Percentiles rank a stretch among this genome's conserved stretches.
Conservation (phyloP, 2,797 vertebrate species). For the Leptodactylus fallax region DNA sequence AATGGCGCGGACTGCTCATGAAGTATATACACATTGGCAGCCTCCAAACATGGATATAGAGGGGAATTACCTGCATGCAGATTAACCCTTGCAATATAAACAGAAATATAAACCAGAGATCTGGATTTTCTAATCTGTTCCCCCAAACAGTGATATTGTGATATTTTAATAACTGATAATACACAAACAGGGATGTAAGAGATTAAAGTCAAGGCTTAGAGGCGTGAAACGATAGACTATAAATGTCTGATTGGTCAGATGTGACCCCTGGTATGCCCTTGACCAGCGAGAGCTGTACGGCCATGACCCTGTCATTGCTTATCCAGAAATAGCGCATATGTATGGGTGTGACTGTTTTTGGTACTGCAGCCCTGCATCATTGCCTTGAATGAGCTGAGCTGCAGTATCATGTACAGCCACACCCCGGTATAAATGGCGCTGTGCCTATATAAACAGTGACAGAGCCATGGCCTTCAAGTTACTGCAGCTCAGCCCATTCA, state of each 20-base stretch:
- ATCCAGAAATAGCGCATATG: background rate
- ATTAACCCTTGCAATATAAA: background rate
- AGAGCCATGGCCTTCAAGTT: background rate
- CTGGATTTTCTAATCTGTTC: background rate
- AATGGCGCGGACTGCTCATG: background rate
- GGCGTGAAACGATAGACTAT: background rate
- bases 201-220: no score
- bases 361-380: background rate
- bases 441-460: background rate
- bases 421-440: no score
- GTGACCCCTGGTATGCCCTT: no score
- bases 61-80: constrained; percentile 3
- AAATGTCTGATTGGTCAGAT: background rate
- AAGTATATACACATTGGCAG: background rate
- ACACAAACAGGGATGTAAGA: no score
- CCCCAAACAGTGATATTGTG: no score
- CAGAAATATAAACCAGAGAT: background rate
- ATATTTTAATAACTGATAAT: no score
- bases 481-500: background rate
- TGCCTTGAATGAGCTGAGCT: no score
- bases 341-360: background rate
- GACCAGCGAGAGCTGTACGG: background rate
- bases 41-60: background rate
- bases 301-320: background rate
- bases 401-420: no score